Evolutionary conservation across 2,888 invertebrate genomes (phyloP).

Genomic region (Tiliacea citrago): DNA sequence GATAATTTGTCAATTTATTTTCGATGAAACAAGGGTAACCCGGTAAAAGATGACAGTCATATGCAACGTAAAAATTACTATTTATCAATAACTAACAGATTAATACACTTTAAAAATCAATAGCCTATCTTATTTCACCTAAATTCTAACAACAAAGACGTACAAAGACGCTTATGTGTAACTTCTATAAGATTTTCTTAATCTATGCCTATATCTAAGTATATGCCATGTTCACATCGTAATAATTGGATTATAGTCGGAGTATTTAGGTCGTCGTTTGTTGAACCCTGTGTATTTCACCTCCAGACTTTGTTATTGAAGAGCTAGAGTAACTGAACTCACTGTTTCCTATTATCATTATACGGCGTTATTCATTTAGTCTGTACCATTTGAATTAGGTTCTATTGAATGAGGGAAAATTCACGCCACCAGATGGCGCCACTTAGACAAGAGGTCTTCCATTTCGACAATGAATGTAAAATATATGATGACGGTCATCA

Average conservation of each 20-base stretch:
- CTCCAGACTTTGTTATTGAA: slow-evolving; percentile 76
- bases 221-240: slow-evolving; percentile 71
- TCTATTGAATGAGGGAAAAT: slow-evolving; percentile 17
- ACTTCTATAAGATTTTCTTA: slow-evolving; percentile 1
- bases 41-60: no score
- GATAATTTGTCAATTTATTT: no score
- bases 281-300: slow-evolving; percentile 79
- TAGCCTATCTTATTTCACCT: no score
- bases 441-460: no score
- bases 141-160: not conserved
- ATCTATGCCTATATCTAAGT: slow-evolving; percentile 35
- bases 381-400: slow-evolving; percentile 6
- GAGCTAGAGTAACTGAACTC: slow-evolving; percentile 66
- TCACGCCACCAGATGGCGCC: no score
- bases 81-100: no score
- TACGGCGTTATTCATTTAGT: slow-evolving; percentile 18
- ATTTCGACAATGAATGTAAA: no score
- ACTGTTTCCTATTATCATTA: slow-evolving; percentile 67
- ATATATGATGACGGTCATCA: no score
- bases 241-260: slow-evolving; percentile 82
- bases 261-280: slow-evolving; percentile 84
- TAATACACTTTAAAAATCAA: no score
- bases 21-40: no score
- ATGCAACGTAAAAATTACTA: no score
- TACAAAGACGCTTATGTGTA: not conserved